Base-by-base conservation (phyloP, 2,797 vertebrate species). In the Alosa sapidissima region DNA sequence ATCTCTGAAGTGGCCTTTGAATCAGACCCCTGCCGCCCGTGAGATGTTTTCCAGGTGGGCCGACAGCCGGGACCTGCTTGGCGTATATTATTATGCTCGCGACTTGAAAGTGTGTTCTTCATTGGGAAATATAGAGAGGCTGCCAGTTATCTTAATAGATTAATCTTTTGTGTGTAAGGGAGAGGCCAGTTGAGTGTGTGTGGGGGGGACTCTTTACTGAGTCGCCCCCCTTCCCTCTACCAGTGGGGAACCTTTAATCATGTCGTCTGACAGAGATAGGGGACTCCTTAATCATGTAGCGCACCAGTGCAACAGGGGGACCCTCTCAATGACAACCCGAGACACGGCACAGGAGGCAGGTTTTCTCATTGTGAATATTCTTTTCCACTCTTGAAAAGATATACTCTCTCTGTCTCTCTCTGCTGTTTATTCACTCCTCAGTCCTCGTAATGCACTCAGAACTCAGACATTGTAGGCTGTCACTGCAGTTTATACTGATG, bases 81-180 rank as follows among this genome's bases (percentile, higher is more conserved):
- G 19, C 33, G 36, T 41, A 75, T 36, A 75, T 75, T 75, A 75
- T 75, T 75, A 45, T 45, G 36, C 36, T 45, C 14, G 36, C 41
- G 68, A 36, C 36, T 41, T 16, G 36, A 36, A 11, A 45, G 68
- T 19, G 68, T 36, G 68, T 75, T 36, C 68, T 68, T 75, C 13
- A 36, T 75, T 21, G 68, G 45, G 68, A 45, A 75, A 75, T 75
- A 75, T 16, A 75, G 21, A 45, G 81, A 48, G 52, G 84, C 6
- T 55, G 84, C 81, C 62, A 54, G 36, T 85, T 85, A 85, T 85
- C 81, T 68, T 85, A 85, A 85, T 82, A 68, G 84, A 85, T 85
- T 82, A 72, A 82, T 85, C 84, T 82, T 54, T 36, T 1, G 68
- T 75, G 33, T 14, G 33, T 19, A 19, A 19, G 33, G 28, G 68